Percentiles rank a stretch among this genome's conserved stretches.
Conservation (phyloP, 2,797 vertebrate genomes). For the Staurois parvus region DNA sequence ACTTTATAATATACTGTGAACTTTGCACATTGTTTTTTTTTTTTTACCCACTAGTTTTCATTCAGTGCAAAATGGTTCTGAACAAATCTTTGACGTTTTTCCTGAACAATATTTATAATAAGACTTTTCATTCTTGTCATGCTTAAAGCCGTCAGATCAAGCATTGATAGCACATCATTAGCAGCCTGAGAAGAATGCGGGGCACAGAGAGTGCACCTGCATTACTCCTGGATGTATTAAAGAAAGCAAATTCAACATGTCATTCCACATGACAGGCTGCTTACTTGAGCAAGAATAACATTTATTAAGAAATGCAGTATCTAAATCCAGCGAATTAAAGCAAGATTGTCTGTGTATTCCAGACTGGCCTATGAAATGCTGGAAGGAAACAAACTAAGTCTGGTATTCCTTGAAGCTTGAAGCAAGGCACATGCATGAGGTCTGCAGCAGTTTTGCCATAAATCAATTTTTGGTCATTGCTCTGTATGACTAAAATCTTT, state of each 20-base stretch:
- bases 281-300: not conserved
- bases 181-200: not conserved
- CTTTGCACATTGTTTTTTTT: too few relatives aligned
- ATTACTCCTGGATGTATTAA: not conserved
- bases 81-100: not conserved
- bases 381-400: not conserved
- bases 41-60: too few relatives aligned
- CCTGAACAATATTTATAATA: not conserved
- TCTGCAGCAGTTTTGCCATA: not conserved
- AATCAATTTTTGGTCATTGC: too few relatives aligned
- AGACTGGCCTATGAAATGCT: not conserved
- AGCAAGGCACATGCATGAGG: not conserved
- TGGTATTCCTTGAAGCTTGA: not conserved
- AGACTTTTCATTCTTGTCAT: not conserved
- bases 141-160: not conserved
- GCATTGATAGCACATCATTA: slow-evolving; percentile 4
- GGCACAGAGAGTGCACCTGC: not conserved
- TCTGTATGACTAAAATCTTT: too few relatives aligned
- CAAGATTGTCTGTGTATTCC: not conserved
- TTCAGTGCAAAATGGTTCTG: too few relatives aligned
- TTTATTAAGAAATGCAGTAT: not conserved
- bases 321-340: not conserved
- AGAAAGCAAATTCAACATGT: not conserved
- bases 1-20: too few relatives aligned
- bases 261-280: not conserved